phyloP scores from a whole-genome alignment of 2,888 invertebrate species.

The Eledona agricola region DNA sequence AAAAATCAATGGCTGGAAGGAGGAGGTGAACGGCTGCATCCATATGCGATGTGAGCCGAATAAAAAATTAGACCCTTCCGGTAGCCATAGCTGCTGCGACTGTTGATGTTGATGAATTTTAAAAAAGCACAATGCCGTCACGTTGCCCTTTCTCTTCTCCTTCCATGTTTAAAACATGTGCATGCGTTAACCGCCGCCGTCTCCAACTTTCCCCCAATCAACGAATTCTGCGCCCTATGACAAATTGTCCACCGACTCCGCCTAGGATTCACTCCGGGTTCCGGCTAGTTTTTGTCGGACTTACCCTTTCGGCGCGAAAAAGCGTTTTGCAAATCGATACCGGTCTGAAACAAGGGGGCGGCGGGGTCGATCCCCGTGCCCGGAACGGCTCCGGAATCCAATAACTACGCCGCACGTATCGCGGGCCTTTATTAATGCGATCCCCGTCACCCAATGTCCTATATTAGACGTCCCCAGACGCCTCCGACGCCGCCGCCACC shows the following conservation, averaged over 20 bases:
- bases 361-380: slow-evolving; percentile 42
- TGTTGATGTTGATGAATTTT: slow-evolving; percentile 46
- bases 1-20: slow-evolving; percentile 38
- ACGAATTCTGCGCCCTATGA: slow-evolving; percentile 16
- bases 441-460: slow-evolving; percentile 51
- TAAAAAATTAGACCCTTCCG: slow-evolving; percentile 48
- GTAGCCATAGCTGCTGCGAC: slow-evolving; percentile 42
- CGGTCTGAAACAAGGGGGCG: slow-evolving; percentile 37
- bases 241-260: slow-evolving; percentile 27
- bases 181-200: slow-evolving; percentile 13
- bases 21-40: slow-evolving; percentile 40
- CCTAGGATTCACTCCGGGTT: slow-evolving; percentile 26
- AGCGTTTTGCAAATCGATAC: slow-evolving; percentile 43
- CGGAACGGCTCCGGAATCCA: slow-evolving; percentile 48
- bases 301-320: slow-evolving; percentile 40
- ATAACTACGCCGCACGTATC: slow-evolving; percentile 53
- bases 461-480: slow-evolving; percentile 50
- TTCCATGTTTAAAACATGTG: slow-evolving; percentile 37
- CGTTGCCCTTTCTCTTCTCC: slow-evolving; percentile 29
- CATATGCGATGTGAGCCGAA: slow-evolving; percentile 46
- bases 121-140: slow-evolving; percentile 38
- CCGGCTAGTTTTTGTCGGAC: slow-evolving; percentile 31
- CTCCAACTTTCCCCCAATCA: slow-evolving; percentile 6
- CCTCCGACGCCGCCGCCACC: slow-evolving; percentile 28
- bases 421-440: slow-evolving; percentile 52